Evolutionary conservation across 2,113 vertebrate species (phyloP).

Genomic region (Sceloporus undulatus): DNA sequence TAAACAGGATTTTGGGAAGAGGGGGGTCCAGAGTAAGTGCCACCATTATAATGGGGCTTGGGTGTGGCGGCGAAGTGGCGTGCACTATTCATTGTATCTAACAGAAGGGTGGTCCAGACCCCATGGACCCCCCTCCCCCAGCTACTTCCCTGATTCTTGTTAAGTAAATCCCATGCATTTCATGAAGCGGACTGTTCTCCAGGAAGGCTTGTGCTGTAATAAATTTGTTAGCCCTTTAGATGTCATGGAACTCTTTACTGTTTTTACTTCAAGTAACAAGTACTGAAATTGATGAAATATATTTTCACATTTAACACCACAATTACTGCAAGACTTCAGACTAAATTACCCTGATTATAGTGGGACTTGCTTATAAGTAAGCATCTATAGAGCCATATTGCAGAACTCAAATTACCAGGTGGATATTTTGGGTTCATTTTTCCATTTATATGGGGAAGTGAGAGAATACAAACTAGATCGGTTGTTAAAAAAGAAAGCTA

Average conservation of each 20-base stretch:
- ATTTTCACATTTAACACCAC: not conserved
- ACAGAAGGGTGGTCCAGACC: too few species aligned
- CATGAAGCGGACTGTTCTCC: not conserved
- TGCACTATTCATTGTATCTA: too few species aligned
- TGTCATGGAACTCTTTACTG: not conserved
- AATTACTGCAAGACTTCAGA: not conserved
- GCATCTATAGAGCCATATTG: not conserved
- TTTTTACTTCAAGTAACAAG: not conserved
- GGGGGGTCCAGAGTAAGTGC: too few species aligned
- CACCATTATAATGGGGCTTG: too few species aligned
- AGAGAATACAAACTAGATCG: not conserved
- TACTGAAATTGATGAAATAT: not conserved
- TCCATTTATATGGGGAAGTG: not conserved
- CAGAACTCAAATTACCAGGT: too few species aligned
- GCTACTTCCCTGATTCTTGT: not conserved
- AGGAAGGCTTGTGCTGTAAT: not conserved
- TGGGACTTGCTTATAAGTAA: not conserved
- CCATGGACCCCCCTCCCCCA: too few species aligned
- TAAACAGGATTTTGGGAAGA: too few species aligned
- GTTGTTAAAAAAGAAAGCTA: slow-evolving; percentile 17
- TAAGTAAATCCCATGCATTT: not conserved
- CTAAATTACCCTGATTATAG: not conserved
- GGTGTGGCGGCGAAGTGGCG: too few species aligned
- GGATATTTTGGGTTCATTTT: not conserved
- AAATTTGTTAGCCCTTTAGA: not conserved